Base-by-base conservation (phyloP, 92 coral and sea anemone genomes). In the Phymanthus crucifer region DNA sequence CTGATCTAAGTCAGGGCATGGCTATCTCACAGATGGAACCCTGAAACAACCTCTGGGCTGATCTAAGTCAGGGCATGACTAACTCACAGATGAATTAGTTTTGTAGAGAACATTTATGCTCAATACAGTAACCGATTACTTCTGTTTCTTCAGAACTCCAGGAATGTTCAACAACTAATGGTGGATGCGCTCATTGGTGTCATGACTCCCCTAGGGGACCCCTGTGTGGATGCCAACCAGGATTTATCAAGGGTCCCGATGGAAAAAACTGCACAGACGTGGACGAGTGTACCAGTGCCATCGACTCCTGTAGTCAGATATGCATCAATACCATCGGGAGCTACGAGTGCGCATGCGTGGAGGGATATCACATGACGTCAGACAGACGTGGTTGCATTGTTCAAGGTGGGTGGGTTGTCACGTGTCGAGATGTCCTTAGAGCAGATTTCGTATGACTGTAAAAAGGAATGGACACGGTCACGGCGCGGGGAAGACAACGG, bases 181-280 rank as follows among this genome's bases (percentile, higher is more conserved):
- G 79, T 27, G 72, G 80, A 54, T 82, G 86, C 75, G 36, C 72
- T 4, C 72, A 74, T 17, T 19, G 16, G 23, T 82, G 86, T 34
- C 86, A 74, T n/a, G 65, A 82, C 24, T 18, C 80, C 69, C 85
- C 86, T 14, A 82, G 74, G 74, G 86, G 86, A 56, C 79, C 86
- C 80, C 74, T 82, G 17, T 88, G 91, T 58, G 40, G 38, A 54
- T 88, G 91, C 50, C 75, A 65, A 29, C 3, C 32, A 66, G 91
- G 91, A 14, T 73, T 74, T 32, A 50, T 21, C 31, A 52, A 84
- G 73, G 88, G 68, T 37, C 48, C 61, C 6, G 84, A 86, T 71
- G 86, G 92, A 32, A 76, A 79, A 40, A 68, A 61, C 4, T 88
- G 91, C 27, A 66, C 10, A n/a, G 91, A 88, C 57, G 70, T 83